Percentiles rank a stretch among this genome's conserved stretches.
These are phyloP conservation scores for Trematomus loennbergii DNA, from an alignment of 2,113 vertebrate species.

Conservation along the genomic window DNA sequence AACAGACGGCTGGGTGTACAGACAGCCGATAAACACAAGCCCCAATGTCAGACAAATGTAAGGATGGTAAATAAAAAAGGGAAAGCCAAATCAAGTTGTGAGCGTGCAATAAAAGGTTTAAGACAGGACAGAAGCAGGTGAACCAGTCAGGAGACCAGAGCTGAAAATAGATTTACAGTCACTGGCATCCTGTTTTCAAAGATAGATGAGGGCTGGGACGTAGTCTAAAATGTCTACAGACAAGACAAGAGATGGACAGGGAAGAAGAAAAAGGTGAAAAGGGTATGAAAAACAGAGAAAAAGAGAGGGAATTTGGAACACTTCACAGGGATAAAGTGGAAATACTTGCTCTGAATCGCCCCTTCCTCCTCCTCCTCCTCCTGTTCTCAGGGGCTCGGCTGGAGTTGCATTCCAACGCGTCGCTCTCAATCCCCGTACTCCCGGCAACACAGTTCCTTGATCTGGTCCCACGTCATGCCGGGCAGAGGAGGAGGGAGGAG, in stretches of 20 bases:
- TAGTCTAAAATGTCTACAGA: constrained; percentile 10
- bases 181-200: neutral
- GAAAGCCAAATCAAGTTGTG: neutral
- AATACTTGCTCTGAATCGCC: constrained; percentile 70
- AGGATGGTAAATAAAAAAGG: neutral
- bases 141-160: neutral
- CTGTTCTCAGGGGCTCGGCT: constrained; percentile 75
- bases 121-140: constrained; percentile 34
- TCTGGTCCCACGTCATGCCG: constrained; percentile 77
- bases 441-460: constrained; percentile 81
- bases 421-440: constrained; percentile 79
- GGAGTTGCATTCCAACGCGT: constrained; percentile 82
- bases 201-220: neutral
- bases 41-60: constrained; percentile 30
- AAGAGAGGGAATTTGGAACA: constrained; percentile 51
- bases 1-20: constrained; percentile 48
- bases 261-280: constrained; percentile 18
- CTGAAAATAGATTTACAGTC: no score
- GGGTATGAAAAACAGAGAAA: constrained; percentile 19
- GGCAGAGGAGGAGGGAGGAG: constrained; percentile 40
- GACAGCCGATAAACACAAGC: constrained; percentile 48
- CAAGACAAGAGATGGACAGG: neutral
- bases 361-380: constrained; percentile 61
- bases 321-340: constrained; percentile 70
- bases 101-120: neutral